Base-by-base conservation (phyloP, 2,888 invertebrate genomes). In the Xanthia icteritia region DNA sequence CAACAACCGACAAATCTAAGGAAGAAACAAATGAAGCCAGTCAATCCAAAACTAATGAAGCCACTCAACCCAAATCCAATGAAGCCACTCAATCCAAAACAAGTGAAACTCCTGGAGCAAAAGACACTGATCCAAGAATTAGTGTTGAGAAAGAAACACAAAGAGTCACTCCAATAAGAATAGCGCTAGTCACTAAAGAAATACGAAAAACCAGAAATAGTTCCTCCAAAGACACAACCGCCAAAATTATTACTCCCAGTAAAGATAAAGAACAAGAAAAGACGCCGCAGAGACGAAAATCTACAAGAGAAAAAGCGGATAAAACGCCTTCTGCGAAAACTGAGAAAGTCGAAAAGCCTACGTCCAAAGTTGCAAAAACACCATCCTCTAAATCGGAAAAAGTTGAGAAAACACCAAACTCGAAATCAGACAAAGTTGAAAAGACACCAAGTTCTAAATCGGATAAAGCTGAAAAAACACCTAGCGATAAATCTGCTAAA, bases 101-200 rank as follows among this genome's bases (percentile, higher is more conserved):
- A 9, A 63, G 1, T 51, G 77, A 75, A 48, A 78, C 74, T 20
- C 39, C 66, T 2, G 88, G 81, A 70, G 61, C 36, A 0, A 90
- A 88, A 81, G 88, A 90, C 31, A 88, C 81, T 39, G 90, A 90
- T 83, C 84, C 87, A 20, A 78, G 84, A 27, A 91, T 79, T 73
- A 89, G 77, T 69, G 84, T 83, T 5, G 90, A 88, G 6, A 91
- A 90, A 63, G 90, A 90, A 23, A 87, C 86, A 51, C 81, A 73
- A 75, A 91, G 88, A 80, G 90, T 92, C 4, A 90, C 91, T 51
- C 92, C 93, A 2, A 91, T 92, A 27, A 92, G 91, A 82, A 89
- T 93, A 85, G 91, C 91, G 5, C 88, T 92, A 36, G 87, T 92
- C 69, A 87, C 89, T 23, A 91, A 91, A 83, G 88, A 89, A 20